Conservation (phyloP, 2,888 invertebrate genomes). For the Rosalia funebris region DNA sequence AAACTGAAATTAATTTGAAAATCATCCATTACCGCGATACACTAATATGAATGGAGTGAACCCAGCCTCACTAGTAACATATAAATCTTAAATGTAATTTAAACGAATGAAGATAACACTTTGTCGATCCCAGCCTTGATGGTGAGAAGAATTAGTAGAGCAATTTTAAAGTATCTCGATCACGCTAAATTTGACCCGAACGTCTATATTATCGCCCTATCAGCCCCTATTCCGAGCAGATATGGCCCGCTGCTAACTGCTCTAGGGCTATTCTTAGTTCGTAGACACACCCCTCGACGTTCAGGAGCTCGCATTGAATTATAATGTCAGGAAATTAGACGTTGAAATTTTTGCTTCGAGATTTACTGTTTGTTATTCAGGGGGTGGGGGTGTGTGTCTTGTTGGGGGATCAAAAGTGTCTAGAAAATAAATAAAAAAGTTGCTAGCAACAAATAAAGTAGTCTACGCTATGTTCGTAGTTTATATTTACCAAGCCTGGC, state of each 20-base stretch:
- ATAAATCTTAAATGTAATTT: slow-evolving; percentile 30
- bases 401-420: no score
- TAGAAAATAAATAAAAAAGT: no score
- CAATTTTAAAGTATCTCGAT: slow-evolving; percentile 50
- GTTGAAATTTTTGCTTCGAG: slow-evolving; percentile 49
- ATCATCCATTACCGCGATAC: slow-evolving; percentile 4
- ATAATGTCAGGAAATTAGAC: slow-evolving; percentile 54
- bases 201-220: slow-evolving; percentile 58
- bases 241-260: slow-evolving; percentile 46
- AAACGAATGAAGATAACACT: slow-evolving; percentile 34
- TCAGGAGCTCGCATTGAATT: slow-evolving; percentile 25
- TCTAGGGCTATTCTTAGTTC: slow-evolving; percentile 38
- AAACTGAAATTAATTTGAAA: no score
- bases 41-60: slow-evolving; percentile 12
- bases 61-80: slow-evolving; percentile 8
- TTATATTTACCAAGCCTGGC: no score
- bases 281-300: slow-evolving; percentile 17
- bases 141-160: slow-evolving; percentile 40
- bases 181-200: slow-evolving; percentile 60
- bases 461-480: no score
- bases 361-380: no score
- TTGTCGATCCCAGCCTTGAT: slow-evolving; percentile 39
- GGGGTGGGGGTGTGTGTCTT: no score
- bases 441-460: no score
- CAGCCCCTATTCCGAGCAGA: slow-evolving; percentile 50